Evolutionary conservation across 2,113 vertebrate species (phyloP).

Genomic region (Archocentrus centrarchus): DNA sequence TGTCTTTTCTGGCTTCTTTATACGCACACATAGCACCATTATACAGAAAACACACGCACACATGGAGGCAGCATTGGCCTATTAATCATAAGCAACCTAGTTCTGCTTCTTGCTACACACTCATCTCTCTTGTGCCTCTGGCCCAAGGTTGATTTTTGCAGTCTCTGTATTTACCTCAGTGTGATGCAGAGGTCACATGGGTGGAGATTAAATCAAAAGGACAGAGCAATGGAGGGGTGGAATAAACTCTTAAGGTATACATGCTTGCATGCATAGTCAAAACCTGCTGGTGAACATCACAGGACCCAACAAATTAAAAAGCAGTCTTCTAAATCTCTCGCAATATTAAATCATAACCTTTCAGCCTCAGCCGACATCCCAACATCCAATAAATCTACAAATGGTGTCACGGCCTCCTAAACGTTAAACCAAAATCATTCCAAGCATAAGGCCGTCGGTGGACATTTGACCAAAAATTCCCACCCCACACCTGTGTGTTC

Average conservation of each 20-base stretch:
- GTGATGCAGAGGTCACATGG: conserved; percentile 53
- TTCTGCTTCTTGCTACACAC: conserved; percentile 56
- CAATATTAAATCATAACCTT: background rate
- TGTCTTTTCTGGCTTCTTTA: background rate
- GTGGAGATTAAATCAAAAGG: conserved; percentile 56
- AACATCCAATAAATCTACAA: conserved; percentile 11
- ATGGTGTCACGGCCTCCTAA: background rate
- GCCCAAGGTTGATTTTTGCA: conserved; percentile 62
- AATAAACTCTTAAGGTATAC: conserved; percentile 2
- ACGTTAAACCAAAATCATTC: no score
- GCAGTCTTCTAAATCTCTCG: background rate
- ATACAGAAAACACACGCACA: background rate
- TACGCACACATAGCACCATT: background rate
- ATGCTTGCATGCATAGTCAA: background rate
- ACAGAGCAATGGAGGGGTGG: background rate
- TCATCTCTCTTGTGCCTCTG: conserved; percentile 36
- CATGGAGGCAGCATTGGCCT: conserved; percentile 21
- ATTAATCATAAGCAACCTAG: conserved; percentile 71
- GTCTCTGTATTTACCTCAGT: conserved; percentile 62
- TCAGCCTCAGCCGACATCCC: background rate
- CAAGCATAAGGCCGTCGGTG: no score
- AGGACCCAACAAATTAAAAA: conserved; percentile 11
- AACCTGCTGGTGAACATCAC: background rate
- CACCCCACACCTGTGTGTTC: no score
- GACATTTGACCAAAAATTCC: no score